Evolutionary conservation across 2,113 vertebrate genomes (phyloP), one percentile per base, ranked within the genome.

Genomic region (Syngnathus floridae): DNA sequence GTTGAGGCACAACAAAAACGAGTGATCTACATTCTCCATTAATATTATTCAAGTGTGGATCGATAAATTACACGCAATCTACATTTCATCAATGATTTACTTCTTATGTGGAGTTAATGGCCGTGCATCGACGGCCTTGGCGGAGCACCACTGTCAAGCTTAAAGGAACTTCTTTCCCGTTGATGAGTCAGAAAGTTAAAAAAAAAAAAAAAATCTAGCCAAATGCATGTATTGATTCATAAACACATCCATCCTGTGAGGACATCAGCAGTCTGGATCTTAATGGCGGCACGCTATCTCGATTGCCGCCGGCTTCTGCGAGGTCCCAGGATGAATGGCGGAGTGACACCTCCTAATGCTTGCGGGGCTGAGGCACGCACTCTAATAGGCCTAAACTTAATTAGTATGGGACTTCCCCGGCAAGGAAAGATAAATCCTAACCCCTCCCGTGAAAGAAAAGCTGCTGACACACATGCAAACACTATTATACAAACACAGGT

Each of bases 331-430:
- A 76, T 82, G 72, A 83, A 82, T 67, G 62, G 57, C 67, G 75
- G 51, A 82, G 73, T 79, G 80, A 83, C 83, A 85, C 73, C 69
- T 75, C 66, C 55, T 75, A 84, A 84, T 70, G 76, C 76, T 31
- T 83, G 65, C 57, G 62, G 82, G 82, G 72, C 79, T 73, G 70
- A 72, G 70, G 57, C 48, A 71, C 70, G 81, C 70, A 59, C 75
- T 83, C 71, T 81, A 86, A 79, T 82, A 76, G 73, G 70, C 79
- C 71, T 40, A 52, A 69, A 68, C 78, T 85, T 85, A 82, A 89
- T 88, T 88, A 86, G 82, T 79, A 72, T 82, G 74, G 76, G 73
- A 77, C 68, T 71, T 67, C 66, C 73, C 38, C 66, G 67, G 65
- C 63, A 77, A 12, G 46, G 19, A 71, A 68, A 81, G 76, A 87